A percentile compares a stretch with the other conserved stretches of the same genome.
phyloP scores from a whole-genome alignment of 2,888 invertebrate genomes.

The Ophraella communa region DNA sequence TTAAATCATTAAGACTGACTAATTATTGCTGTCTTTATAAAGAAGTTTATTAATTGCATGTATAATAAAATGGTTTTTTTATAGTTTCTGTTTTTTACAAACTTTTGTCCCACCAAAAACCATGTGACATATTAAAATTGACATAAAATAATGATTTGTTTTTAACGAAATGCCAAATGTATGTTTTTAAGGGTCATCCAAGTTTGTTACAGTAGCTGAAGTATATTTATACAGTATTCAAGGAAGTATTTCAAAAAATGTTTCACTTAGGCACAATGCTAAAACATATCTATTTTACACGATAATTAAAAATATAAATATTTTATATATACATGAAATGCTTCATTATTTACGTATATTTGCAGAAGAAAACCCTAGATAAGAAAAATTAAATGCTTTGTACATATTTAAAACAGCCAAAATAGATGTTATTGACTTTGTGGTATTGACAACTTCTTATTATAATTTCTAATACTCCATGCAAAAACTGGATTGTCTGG shows the following conservation, averaged over 20 bases:
- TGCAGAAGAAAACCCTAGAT: conserved; percentile 21
- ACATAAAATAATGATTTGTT: too few species aligned
- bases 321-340: conserved; percentile 33
- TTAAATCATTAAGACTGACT: too few species aligned
- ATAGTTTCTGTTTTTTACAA: too few species aligned
- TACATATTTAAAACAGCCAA: neutral
- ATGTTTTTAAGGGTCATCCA: neutral
- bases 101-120: too few species aligned
- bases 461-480: neutral
- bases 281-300: conserved; percentile 33
- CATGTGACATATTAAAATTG: too few species aligned
- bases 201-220: neutral
- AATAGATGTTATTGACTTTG: neutral
- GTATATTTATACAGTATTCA: neutral
- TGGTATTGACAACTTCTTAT: conserved; percentile 1
- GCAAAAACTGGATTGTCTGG: too few species aligned
- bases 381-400: conserved; percentile 1
- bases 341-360: conserved; percentile 29
- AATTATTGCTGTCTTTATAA: too few species aligned
- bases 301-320: conserved; percentile 30
- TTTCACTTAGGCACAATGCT: conserved; percentile 9
- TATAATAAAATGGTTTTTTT: too few species aligned
- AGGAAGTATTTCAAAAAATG: neutral
- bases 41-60: too few species aligned
- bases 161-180: too few species aligned